Evolutionary conservation across 2,888 invertebrate species (phyloP).

Genomic region (Drosophila eohydei): DNA sequence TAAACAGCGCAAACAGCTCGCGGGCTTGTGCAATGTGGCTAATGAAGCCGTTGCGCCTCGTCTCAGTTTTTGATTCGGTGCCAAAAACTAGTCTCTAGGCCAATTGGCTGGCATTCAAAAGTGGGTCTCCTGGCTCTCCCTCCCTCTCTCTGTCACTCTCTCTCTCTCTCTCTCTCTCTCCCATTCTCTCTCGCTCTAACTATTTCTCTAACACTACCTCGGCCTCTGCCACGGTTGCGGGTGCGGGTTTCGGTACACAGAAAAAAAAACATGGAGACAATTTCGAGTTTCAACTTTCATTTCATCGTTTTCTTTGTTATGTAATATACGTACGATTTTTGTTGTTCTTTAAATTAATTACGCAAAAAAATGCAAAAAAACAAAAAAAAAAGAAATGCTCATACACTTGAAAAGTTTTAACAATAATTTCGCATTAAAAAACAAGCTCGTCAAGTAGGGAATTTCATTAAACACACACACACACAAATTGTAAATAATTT

Average conservation of each 20-base stretch:
- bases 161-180: background rate
- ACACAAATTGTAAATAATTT: conserved; percentile 75
- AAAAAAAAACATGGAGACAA: conserved; percentile 32
- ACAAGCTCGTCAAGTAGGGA: conserved; percentile 74
- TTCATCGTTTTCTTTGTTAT: conserved; percentile 60
- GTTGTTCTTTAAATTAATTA: conserved; percentile 54
- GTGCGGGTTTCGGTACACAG: conserved; percentile 28
- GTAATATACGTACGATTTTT: conserved; percentile 57
- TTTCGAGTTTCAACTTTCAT: conserved; percentile 47
- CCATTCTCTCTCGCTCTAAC: conserved; percentile 7
- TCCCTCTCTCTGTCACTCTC: background rate
- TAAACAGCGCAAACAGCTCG: conserved; percentile 50
- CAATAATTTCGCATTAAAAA: conserved; percentile 76
- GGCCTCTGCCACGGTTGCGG: conserved; percentile 16
- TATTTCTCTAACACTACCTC: conserved; percentile 12
- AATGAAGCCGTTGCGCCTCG: conserved; percentile 30
- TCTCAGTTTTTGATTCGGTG: conserved; percentile 74
- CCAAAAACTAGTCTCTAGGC: conserved; percentile 71
- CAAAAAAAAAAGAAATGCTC: conserved; percentile 78
- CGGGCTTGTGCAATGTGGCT: conserved; percentile 61
- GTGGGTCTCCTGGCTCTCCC: conserved; percentile 28
- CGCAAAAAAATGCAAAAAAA: conserved; percentile 29
- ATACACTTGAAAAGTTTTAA: conserved; percentile 83
- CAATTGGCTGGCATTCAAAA: conserved; percentile 45
- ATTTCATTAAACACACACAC: conserved; percentile 65